Evolutionary conservation across 1,140 invertebrate genomes (phyloP), one percentile per base, ranked within the genome.

Genomic region (Caerostris darwini): DNA sequence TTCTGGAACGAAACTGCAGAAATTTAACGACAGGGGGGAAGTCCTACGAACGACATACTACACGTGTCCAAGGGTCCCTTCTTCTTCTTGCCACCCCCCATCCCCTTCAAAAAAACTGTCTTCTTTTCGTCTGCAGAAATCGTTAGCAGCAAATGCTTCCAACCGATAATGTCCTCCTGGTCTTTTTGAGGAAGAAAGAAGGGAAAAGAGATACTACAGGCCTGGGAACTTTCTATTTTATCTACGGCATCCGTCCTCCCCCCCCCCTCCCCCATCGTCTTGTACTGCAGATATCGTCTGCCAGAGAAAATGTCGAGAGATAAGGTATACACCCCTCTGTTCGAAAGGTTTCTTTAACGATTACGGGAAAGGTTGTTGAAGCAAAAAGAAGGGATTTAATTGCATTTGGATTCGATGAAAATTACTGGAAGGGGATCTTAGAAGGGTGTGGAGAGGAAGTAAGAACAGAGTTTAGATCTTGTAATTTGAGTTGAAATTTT

Each of bases 361-460:
- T 82, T 81, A 91, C 34, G 34, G 56, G 17, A n/a, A 54, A 53
- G 71, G 71, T 82, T 82, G 69, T 91, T 91, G 53, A 14, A 61
- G 90, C 34, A 61, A 57, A 54, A 91, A 61, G 54, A 61, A 59
- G 34, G 54, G 90, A 59, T 91, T 91, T 91, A 59, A 81, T 58
- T 91, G 90, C 69, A 59, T 81, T 59, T 67, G 61, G 61, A 91
- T 91, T 91, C 69, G n/a, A 6, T 58, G 69, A 61, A 81, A 91
- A 91, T 91, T 50, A 77, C 69, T 53, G 53, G 19, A 19, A 58
- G 85, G 85, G 53, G 12, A n/a, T 34, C 14, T 14, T 3, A 34
- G 85, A 14, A 50, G 85, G 12, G 12, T 5, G 53, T 53, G 54
- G 12, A 3, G 71, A 19, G 19, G 34, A 5, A 7, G 71, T 12